Evolutionary conservation across 2,888 invertebrate genomes (phyloP), one percentile per base, ranked within the genome.

Genomic region (Endomychus coccineus): DNA sequence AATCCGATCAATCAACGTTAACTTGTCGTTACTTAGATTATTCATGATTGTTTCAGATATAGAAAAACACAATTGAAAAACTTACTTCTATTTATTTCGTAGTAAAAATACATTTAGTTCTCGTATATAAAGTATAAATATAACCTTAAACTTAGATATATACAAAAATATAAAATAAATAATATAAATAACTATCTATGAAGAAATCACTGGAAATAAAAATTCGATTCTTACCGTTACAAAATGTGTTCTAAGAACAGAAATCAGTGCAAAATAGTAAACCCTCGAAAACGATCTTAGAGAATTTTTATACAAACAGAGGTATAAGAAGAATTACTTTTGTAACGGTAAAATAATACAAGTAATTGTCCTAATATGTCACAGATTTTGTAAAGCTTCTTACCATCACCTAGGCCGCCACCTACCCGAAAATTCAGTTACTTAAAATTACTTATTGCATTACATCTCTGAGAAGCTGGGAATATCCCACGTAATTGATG

Each of bases 351-450:
- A 56, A 54, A 51, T 35, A 9, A 25, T 6, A n/a, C n/a, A n/a
- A n/a, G n/a, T 25, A 25, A 37, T 19, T 33, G 29, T 34, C 43
- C 43, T 46, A 43, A 30, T 41, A 39, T 31, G 36, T 43, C 42
- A 30, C 31, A 40, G 30, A 39, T n/a, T 39, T 25, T 10, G 22
- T 27, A 40, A 51, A 52, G 52, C 50, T 49, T 35, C 36, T 58
- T 58, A 50, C 44, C 61, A 59, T 57, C 59, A 46, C n/a, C n/a
- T 24, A 51, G 50, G 40, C 61, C 54, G 46, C 49, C 61, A 60
- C 61, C 61, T 40, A 39, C 59, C 59, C 61, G 55, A 60, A 58
- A 52, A 49, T 43, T 50, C 34, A 43, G 40, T 44, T 47, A 45
- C 49, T 48, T 49, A 50, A 41, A 37, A 36, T 44, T 45, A 23